Percentiles rank a stretch among this genome's conserved stretches.
phyloP scores from a whole-genome alignment of 2,113 vertebrate genomes.

The Mobula hypostoma region DNA sequence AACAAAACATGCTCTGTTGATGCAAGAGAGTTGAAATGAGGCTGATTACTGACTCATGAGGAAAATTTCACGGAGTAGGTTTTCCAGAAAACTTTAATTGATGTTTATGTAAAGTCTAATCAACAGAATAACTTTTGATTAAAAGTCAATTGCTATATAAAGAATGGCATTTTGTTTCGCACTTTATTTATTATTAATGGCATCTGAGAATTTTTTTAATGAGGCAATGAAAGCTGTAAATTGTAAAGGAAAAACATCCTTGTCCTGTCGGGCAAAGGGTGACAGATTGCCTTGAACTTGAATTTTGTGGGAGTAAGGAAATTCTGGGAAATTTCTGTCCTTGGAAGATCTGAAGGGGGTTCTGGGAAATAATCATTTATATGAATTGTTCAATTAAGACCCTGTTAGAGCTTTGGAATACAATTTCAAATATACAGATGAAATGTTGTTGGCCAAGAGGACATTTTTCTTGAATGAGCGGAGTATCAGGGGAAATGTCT shows the following conservation, averaged over 20 bases:
- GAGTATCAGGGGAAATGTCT: conserved; percentile 81
- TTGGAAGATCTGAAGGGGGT: background rate
- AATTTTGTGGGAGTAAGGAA: background rate
- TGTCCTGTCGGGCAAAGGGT: background rate
- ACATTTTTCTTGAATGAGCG: conserved; percentile 65
- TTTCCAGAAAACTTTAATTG: background rate
- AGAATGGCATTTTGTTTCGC: background rate
- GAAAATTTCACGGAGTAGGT: background rate
- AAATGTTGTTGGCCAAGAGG: conserved; percentile 67
- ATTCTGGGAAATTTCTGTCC: conserved; percentile 26
- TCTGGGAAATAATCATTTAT: background rate
- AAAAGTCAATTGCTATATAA: background rate
- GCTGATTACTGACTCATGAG: background rate
- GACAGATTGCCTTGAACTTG: background rate
- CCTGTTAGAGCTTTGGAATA: conserved; percentile 55
- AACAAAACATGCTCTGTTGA: background rate
- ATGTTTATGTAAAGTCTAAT: background rate
- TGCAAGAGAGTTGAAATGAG: background rate
- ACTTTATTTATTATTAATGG: background rate
- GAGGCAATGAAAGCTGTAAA: background rate
- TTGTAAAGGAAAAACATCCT: too few relatives aligned
- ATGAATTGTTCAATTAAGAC: conserved; percentile 44
- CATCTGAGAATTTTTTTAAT: background rate
- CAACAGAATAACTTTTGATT: background rate
- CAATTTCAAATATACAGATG: conserved; percentile 61